Evolutionary conservation across 2,113 vertebrate genomes (phyloP), one percentile per base, ranked within the genome.

Genomic region (Gambusia holbrooki): DNA sequence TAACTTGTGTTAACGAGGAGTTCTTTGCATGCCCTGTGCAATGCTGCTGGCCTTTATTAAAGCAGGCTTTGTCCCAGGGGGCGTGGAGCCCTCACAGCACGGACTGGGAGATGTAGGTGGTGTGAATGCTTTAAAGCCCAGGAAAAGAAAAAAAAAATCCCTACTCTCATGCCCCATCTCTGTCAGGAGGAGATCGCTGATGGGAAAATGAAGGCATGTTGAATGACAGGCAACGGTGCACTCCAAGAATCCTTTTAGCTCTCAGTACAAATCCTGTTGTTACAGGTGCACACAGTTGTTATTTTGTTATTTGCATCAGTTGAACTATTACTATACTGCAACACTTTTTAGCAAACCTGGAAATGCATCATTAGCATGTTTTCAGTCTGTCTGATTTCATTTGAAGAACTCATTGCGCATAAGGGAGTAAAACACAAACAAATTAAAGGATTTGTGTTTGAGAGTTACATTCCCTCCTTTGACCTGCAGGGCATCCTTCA

Each of bases 221-320:
- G 88, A 91, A 85, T 80, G 91, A 92, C 73, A 84, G 74, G 85
- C 74, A 85, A 71, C 40, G 62, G 90, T 58, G 89, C 84, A 92
- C 86, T 82, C 88, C 70, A 78, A 82, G 40, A 15, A 74, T 81
- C 77, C 1, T 48, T 71, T 83, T 63, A 79, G 67, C 51, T 42
- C 60, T 45, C 40, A 63, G 62, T 80, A 71, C 61, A 72, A 84
- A 70, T 19, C 19, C 51, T 72, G 54, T 28, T 14, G 22, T 42
- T 37, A 40, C 69, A 62, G 77, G 42, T 48, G 27, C 45, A 35
- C 25, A 35, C 51, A 25, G 27, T 58, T 66, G 54, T 54, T 54
- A n/a, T 54, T n/a, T 25, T 66, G 54, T 54, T 54, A n/a, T 54
- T n/a, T 25, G 51, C 29, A 69, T n/a, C 45, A 54, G 10, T 33